Evolutionary conservation across 2,113 vertebrate species (phyloP).

Genomic region (Prietella phreatophila): DNA sequence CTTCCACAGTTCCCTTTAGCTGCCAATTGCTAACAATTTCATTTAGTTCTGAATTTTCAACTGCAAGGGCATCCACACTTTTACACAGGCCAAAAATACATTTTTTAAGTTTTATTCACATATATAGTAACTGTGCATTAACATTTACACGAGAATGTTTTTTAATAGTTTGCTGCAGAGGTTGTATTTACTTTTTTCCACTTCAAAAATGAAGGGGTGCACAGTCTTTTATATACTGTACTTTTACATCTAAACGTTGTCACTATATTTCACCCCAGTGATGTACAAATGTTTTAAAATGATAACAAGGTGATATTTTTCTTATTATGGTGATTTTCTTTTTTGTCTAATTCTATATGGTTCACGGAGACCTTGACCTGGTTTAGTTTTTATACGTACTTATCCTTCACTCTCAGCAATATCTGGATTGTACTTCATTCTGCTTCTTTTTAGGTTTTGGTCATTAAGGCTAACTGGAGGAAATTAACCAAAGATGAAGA

Average conservation of each 20-base stretch:
- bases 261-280: neutral
- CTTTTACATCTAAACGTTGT: neutral
- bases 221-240: neutral
- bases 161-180: neutral
- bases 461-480: neutral
- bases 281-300: neutral
- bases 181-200: neutral
- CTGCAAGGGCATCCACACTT: neutral
- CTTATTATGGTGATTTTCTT: neutral
- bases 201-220: neutral
- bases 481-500: neutral
- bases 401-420: neutral
- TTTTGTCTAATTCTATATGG: neutral
- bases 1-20: neutral
- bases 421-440: neutral
- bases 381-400: neutral
- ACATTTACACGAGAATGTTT: neutral
- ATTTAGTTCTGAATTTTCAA: neutral
- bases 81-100: too few species aligned
- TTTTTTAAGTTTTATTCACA: neutral
- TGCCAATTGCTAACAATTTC: neutral
- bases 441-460: neutral
- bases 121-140: neutral
- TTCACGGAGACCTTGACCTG: neutral
- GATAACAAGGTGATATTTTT: neutral